Evolutionary conservation across 2,888 invertebrate genomes (phyloP), one percentile per base, ranked within the genome.

Genomic region (Pseudococcus viburni): DNA sequence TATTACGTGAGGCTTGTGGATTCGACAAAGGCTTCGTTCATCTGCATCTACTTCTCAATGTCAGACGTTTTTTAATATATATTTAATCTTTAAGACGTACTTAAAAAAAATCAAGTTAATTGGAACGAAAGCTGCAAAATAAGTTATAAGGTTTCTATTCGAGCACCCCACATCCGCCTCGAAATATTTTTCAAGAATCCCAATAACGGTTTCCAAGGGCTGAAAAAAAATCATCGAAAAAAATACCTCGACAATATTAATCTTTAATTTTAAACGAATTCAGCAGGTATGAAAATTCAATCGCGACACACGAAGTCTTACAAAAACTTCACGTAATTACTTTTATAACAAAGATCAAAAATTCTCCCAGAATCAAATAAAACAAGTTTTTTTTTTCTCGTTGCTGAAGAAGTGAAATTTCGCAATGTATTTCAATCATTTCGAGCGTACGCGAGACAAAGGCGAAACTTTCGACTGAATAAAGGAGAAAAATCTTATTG

Each of bases 151-250:
- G 59, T n/a, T 59, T 59, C 19, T 6, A 59, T n/a, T n/a, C 51
- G 15, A n/a, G 59, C 64, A 22, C 22, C 1, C 19, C 9, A 12
- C 9, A 11, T 9, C 9, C 3, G 42, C 8, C 42, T 64, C 0
- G 22, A 64, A 64, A 64, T 64, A 64, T 64, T 64, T 64, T 64
- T 59, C 64, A 22, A 64, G 64, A 64, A 64, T 64, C 64, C 22
- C 11, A 11, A 22, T 64, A 59, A 59, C 17, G 59, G n/a, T 17
- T 55, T 59, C 8, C 22, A 19, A 19, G 19, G 9, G 64, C 1
- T 22, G 5, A 5, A 42, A 42, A 42, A 59, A 15, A 6, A 59
- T n/a, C 55, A 17, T 33, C 26, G 26, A 55, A 55, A 55, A 55
- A 55, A 19, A 19, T 19, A 59, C 22, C 64, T 64, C 51, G n/a